phyloP scores from a whole-genome alignment of 2,888 invertebrate genomes.

The Callyntrura guangdongensis region DNA sequence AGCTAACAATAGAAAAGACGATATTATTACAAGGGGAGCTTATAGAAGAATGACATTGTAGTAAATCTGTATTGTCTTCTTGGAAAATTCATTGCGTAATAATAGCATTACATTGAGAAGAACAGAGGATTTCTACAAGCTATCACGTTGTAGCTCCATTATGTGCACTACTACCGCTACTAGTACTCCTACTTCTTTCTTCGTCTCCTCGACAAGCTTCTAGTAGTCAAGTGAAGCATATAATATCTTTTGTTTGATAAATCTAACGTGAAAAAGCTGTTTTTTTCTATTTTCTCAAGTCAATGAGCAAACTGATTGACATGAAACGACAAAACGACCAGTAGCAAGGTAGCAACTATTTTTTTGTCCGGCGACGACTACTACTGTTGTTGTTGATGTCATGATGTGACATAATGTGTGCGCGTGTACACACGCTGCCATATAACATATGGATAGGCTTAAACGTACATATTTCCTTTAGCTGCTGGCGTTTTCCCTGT shows the following conservation, averaged over 20 bases:
- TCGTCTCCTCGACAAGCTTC: neutral
- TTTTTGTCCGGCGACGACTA: too few relatives aligned
- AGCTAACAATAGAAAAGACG: conserved; percentile 32
- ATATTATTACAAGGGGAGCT: conserved; percentile 48
- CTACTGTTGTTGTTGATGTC: conserved; percentile 22
- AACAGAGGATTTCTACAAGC: neutral
- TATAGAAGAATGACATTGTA: conserved; percentile 33
- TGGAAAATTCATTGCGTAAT: conserved; percentile 47
- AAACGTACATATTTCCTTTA: neutral
- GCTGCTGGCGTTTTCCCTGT: neutral
- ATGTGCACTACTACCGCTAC: neutral
- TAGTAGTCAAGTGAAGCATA: conserved; percentile 32
- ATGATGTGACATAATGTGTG: conserved; percentile 14
- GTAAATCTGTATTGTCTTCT: conserved; percentile 44
- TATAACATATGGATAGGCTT: neutral
- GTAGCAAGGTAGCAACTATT: neutral
- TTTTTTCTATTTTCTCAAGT: conserved; percentile 70
- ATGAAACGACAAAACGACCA: conserved; percentile 52
- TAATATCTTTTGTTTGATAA: conserved; percentile 68
- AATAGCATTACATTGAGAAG: conserved; percentile 41
- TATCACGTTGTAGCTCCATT: too few relatives aligned
- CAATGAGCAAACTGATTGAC: conserved; percentile 76
- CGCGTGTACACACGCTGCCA: neutral
- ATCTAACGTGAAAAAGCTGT: conserved; percentile 65
- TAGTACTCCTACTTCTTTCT: neutral